A percentile compares a stretch with the other conserved stretches of the same genome.
phyloP scores from a whole-genome alignment of 1,140 invertebrate species.

The Rhopalosiphum padi region DNA sequence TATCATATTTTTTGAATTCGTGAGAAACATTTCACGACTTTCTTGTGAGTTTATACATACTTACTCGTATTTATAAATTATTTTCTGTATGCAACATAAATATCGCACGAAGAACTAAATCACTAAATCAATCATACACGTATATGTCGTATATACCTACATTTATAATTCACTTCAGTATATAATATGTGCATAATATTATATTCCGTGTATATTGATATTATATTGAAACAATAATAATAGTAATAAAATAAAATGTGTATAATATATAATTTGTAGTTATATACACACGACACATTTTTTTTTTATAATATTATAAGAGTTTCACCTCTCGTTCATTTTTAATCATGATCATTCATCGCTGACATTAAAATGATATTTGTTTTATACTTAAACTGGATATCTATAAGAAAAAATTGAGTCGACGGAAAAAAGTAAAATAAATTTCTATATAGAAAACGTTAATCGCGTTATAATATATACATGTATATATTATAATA shows the following conservation, averaged over 20 bases:
- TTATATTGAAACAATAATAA: not conserved
- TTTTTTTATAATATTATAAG: not conserved
- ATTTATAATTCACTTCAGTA: not conserved
- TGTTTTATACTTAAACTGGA: too few relatives aligned
- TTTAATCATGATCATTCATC: not conserved
- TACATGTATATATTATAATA: too few relatives aligned
- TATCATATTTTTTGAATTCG: not conserved
- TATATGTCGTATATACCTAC: not conserved
- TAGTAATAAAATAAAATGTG: not conserved
- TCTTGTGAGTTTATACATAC: not conserved
- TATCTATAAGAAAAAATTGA: too few relatives aligned
- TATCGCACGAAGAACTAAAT: not conserved
- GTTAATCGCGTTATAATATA: too few relatives aligned
- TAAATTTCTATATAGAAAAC: too few relatives aligned
- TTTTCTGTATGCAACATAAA: not conserved
- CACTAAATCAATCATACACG: not conserved
- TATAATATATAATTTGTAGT: not conserved
- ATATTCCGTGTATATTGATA: not conserved
- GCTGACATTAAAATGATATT: not conserved
- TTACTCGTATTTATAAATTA: not conserved
- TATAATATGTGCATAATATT: not conserved
- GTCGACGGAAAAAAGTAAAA: too few relatives aligned
- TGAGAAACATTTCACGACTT: not conserved
- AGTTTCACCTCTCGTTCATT: not conserved
- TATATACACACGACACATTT: not conserved